Conservation (phyloP, 1,140 invertebrate species). For the Drosophila cardini region DNA sequence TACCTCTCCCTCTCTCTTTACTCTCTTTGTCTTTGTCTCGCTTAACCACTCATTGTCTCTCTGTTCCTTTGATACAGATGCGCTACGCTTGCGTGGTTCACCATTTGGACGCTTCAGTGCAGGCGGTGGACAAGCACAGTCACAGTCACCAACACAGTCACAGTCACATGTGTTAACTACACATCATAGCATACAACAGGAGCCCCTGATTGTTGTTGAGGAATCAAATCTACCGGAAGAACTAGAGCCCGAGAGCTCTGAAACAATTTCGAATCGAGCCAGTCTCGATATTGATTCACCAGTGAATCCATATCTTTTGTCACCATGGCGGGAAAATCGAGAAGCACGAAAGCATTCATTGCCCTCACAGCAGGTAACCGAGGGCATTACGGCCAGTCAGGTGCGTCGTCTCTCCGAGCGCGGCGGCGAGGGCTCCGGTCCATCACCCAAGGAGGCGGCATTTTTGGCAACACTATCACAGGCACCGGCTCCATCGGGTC, state of each 20-base stretch:
- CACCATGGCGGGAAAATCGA: constrained; percentile 89
- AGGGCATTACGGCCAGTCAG: constrained; percentile 93
- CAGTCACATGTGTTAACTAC: constrained; percentile 46
- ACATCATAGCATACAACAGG: constrained; percentile 64
- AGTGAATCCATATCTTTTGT: constrained; percentile 91
- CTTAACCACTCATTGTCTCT: not conserved
- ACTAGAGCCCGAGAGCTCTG: constrained; percentile 86
- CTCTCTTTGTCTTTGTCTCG: not conserved
- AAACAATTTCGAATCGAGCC: constrained; percentile 86
- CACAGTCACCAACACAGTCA: constrained; percentile 30
- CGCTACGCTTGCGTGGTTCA: constrained; percentile 84
- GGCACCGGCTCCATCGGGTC: constrained; percentile 89
- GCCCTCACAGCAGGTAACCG: constrained; percentile 92
- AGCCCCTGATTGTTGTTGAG: constrained; percentile 93
- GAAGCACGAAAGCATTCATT: constrained; percentile 91
- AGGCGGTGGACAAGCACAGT: constrained; percentile 16
- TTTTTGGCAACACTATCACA: constrained; percentile 92
- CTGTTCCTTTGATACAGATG: constrained; percentile 58
- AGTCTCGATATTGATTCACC: constrained; percentile 90
- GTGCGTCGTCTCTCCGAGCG: constrained; percentile 91
- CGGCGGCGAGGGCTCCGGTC: constrained; percentile 89
- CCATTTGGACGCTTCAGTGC: constrained; percentile 84
- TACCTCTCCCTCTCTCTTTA: not conserved
- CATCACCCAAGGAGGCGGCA: constrained; percentile 89
- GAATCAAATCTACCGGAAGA: constrained; percentile 89